phyloP scores from a whole-genome alignment of 1,140 invertebrate genomes.

The Drosophila tropicalis region DNA sequence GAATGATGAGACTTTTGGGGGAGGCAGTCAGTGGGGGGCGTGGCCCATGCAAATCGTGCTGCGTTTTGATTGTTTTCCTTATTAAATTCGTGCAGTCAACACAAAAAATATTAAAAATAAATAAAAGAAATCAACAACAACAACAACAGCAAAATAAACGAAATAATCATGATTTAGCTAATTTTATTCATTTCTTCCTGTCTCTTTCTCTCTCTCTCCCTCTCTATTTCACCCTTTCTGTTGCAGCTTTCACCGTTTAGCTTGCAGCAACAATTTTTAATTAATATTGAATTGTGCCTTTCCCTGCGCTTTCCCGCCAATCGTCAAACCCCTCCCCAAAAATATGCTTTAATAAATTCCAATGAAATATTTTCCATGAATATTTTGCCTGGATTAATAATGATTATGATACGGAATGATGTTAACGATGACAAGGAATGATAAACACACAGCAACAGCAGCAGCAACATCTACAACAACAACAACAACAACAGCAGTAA shows the following conservation, averaged over 20 bases:
- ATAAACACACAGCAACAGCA: conserved; percentile 37
- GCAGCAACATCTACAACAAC: not conserved
- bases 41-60: conserved; percentile 76
- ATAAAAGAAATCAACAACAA: conserved; percentile 23
- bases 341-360: conserved; percentile 70
- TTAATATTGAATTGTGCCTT: conserved; percentile 80
- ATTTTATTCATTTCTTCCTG: conserved; percentile 37
- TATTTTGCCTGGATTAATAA: conserved; percentile 72
- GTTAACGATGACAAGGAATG: conserved; percentile 37
- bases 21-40: conserved; percentile 24
- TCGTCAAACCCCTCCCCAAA: conserved; percentile 26
- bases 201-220: not conserved
- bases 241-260: conserved; percentile 73
- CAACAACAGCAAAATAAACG: conserved; percentile 2
- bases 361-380: conserved; percentile 76
- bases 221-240: conserved; percentile 17
- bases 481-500: not conserved
- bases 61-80: conserved; percentile 75
- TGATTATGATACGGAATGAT: conserved; percentile 28
- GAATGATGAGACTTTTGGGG: not conserved
- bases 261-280: conserved; percentile 78
- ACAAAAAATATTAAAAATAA: conserved; percentile 23
- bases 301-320: conserved; percentile 52
- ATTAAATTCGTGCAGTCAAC: conserved; percentile 72
- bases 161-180: conserved; percentile 46